A percentile compares a stretch with the other conserved stretches of the same genome.
phyloP scores from a whole-genome alignment of 2,888 invertebrate genomes.

The Agrotis ipsilon region DNA sequence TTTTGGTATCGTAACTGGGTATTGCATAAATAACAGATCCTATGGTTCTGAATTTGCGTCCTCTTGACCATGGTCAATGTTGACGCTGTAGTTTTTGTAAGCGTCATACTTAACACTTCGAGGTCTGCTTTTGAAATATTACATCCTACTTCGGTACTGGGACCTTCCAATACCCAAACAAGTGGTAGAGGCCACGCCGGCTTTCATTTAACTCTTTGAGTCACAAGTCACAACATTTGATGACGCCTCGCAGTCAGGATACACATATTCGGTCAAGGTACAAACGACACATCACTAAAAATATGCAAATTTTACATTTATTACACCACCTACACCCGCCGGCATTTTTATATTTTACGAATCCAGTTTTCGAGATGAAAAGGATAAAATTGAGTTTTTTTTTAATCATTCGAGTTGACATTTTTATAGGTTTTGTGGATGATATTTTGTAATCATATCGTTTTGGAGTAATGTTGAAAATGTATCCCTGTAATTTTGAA shows the following conservation, averaged over 20 bases:
- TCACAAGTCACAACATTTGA: slow-evolving; percentile 72
- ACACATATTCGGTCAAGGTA: slow-evolving; percentile 86
- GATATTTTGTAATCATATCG: slow-evolving; percentile 18
- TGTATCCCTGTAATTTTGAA: not conserved
- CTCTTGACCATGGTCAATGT: not conserved
- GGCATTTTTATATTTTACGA: slow-evolving; percentile 28
- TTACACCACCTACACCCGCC: slow-evolving; percentile 38
- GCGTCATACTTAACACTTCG: not conserved
- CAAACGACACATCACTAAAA: slow-evolving; percentile 58
- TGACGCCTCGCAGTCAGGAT: slow-evolving; percentile 81
- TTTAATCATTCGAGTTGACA: slow-evolving; percentile 27
- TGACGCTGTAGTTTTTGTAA: slow-evolving; percentile 1
- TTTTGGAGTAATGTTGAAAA: not conserved
- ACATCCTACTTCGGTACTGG: not conserved
- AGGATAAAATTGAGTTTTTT: slow-evolving; percentile 37
- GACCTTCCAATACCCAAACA: slow-evolving; percentile 1
- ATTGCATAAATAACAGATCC: too few relatives aligned
- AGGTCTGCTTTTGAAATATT: slow-evolving; percentile 17
- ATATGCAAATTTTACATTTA: slow-evolving; percentile 53
- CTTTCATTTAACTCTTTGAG: slow-evolving; percentile 79
- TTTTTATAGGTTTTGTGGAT: slow-evolving; percentile 14
- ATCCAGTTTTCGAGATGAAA: slow-evolving; percentile 28
- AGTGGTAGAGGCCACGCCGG: slow-evolving; percentile 74
- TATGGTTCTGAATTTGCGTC: not conserved
- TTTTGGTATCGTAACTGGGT: too few relatives aligned